A percentile compares a stretch with the other conserved stretches of the same genome.
Conservation (phyloP, 2,888 invertebrate genomes). For the Melanophora roralis region DNA sequence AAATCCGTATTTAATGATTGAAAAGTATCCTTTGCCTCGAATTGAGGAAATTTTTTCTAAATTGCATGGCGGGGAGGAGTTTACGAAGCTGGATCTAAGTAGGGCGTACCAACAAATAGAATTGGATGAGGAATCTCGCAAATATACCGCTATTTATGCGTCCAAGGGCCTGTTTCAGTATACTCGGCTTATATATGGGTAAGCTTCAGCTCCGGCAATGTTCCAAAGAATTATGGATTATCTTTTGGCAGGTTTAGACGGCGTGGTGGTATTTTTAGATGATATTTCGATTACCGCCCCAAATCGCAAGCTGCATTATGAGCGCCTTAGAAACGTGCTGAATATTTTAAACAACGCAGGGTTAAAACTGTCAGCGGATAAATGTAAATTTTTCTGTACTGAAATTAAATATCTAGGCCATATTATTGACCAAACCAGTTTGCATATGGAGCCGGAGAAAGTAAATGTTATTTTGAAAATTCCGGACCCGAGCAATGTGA, state of each 20-base stretch:
- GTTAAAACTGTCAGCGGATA: conserved; percentile 65
- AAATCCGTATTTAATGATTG: conserved; percentile 64
- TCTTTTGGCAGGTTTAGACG: conserved; percentile 63
- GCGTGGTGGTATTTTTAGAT: conserved; percentile 64
- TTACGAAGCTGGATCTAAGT: conserved; percentile 67
- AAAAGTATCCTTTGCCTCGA: conserved; percentile 61
- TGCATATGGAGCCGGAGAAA: conserved; percentile 67
- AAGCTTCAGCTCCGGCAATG: conserved; percentile 72
- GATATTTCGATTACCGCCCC: conserved; percentile 68
- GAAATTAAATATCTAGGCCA: conserved; percentile 66
- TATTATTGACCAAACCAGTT: conserved; percentile 67
- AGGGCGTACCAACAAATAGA: conserved; percentile 71
- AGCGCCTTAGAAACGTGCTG: conserved; percentile 65
- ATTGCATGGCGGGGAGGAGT: conserved; percentile 41
- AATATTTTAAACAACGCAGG: conserved; percentile 64
- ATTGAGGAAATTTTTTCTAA: no score
- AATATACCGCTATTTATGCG: conserved; percentile 66
- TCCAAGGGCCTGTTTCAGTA: conserved; percentile 63
- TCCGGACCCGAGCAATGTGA: conserved; percentile 58
- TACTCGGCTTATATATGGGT: conserved; percentile 68
- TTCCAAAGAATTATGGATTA: conserved; percentile 69
- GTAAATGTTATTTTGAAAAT: conserved; percentile 63
- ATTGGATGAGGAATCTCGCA: conserved; percentile 66
- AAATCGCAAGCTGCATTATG: conserved; percentile 61
- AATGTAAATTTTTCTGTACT: conserved; percentile 66